These are phyloP conservation scores for Nothocercus julius DNA, from an alignment of 2,113 vertebrate genomes.

Conservation along the genomic window DNA sequence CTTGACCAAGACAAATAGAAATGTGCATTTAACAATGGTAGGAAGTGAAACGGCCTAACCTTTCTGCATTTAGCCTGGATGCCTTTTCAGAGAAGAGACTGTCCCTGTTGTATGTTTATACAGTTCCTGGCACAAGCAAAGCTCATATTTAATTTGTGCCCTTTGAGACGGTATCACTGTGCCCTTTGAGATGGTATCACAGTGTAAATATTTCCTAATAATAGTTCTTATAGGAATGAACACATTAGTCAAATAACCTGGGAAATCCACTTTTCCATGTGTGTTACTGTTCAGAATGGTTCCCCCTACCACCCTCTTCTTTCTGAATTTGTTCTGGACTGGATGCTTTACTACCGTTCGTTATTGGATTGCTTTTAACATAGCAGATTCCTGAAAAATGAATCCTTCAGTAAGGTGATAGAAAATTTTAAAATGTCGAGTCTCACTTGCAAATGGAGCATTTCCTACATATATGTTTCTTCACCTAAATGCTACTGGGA, in stretches of 20 bases:
- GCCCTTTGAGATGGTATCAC: background rate
- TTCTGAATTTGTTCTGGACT: background rate
- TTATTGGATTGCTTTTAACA: background rate
- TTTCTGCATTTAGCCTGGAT: constrained; percentile 65
- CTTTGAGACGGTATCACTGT: background rate
- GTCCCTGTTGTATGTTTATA: constrained; percentile 10
- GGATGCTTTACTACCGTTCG: background rate
- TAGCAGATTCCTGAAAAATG: background rate
- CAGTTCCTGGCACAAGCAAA: background rate
- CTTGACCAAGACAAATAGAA: constrained; percentile 73
- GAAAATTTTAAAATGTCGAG: background rate
- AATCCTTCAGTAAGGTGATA: background rate
- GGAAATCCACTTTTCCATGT: background rate
- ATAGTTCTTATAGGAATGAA: background rate
- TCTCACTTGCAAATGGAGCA: background rate
- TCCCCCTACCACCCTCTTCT: accelerated
- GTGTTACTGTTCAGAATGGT: background rate
- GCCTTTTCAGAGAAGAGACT: background rate
- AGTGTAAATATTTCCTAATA: constrained; percentile 28
- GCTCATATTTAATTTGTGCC: background rate
- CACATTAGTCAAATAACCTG: background rate
- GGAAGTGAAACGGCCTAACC: constrained; percentile 73
- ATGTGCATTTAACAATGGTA: constrained; percentile 74
- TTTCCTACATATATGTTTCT: background rate
- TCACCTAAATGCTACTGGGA: background rate